Conservation (phyloP, 2,888 invertebrate genomes). For the Yponomeuta cagnagella region DNA sequence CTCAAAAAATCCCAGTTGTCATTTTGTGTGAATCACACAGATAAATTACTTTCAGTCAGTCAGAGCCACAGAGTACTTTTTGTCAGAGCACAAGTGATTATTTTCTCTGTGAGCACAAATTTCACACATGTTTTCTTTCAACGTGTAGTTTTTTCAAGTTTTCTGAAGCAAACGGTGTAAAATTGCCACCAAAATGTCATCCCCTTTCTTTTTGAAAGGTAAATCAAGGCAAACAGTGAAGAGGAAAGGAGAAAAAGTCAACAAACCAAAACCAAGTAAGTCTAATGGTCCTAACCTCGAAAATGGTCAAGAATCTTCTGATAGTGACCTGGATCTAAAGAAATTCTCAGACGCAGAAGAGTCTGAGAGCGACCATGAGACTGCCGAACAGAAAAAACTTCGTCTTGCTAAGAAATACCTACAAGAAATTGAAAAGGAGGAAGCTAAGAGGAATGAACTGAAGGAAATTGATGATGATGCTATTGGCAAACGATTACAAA, state of each 20-base stretch:
- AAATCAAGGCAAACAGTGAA: slow-evolving; percentile 73
- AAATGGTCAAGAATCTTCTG: slow-evolving; percentile 78
- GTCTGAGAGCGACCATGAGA: slow-evolving; percentile 82
- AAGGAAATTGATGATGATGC: slow-evolving; percentile 78
- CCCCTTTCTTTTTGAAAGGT: slow-evolving; percentile 77
- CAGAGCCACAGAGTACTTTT: no score
- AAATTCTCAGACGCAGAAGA: slow-evolving; percentile 67
- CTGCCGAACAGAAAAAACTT: slow-evolving; percentile 92
- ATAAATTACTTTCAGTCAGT: neutral
- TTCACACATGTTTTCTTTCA: neutral
- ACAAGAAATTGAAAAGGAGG: slow-evolving; percentile 89
- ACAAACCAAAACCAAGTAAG: slow-evolving; percentile 54
- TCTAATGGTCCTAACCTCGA: slow-evolving; percentile 56
- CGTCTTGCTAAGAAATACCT: slow-evolving; percentile 93
- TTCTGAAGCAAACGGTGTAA: neutral
- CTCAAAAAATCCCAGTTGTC: no score
- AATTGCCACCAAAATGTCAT: slow-evolving; percentile 52
- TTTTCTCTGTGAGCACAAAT: neutral
- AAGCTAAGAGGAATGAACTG: slow-evolving; percentile 80
- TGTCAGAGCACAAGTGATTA: neutral
- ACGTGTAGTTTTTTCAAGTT: neutral
- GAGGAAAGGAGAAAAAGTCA: slow-evolving; percentile 66
- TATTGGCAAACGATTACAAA: slow-evolving; percentile 84
- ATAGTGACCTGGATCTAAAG: slow-evolving; percentile 78
- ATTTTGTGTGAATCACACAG: no score